phyloP scores from a whole-genome alignment of 2,113 vertebrate genomes.

The Anser brachyrhynchus region DNA sequence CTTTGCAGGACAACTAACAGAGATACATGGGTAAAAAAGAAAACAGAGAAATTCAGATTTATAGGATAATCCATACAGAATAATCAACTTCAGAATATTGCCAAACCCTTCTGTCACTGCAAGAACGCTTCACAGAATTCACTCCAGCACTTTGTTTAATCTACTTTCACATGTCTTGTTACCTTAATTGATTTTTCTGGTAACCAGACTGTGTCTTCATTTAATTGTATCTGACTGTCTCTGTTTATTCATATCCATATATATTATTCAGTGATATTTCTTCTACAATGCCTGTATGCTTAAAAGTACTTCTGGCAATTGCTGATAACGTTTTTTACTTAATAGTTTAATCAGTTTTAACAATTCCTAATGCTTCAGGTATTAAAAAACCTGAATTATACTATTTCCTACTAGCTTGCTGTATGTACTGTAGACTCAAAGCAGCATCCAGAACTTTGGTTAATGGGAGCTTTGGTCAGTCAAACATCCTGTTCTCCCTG shows the following conservation, averaged over 20 bases:
- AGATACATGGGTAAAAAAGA: not conserved
- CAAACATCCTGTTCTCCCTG: not conserved
- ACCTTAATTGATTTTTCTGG: not conserved
- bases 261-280: not conserved
- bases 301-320: not conserved
- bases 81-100: not conserved
- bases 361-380: not conserved
- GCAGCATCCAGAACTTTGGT: not conserved
- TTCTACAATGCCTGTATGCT: not conserved
- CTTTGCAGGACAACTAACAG: not conserved
- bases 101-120: not conserved
- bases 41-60: not conserved
- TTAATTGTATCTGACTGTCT: not conserved
- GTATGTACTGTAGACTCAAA: not conserved
- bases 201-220: not conserved
- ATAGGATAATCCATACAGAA: not conserved
- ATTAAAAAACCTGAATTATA: not conserved
- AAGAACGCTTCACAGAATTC: not conserved
- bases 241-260: not conserved
- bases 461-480: not conserved
- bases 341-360: not conserved
- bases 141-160: not conserved
- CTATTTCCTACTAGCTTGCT: not conserved
- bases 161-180: not conserved
- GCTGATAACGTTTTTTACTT: not conserved